Evolutionary conservation across 2,888 invertebrate species (phyloP).

Genomic region (Galerucella calmariensis): DNA sequence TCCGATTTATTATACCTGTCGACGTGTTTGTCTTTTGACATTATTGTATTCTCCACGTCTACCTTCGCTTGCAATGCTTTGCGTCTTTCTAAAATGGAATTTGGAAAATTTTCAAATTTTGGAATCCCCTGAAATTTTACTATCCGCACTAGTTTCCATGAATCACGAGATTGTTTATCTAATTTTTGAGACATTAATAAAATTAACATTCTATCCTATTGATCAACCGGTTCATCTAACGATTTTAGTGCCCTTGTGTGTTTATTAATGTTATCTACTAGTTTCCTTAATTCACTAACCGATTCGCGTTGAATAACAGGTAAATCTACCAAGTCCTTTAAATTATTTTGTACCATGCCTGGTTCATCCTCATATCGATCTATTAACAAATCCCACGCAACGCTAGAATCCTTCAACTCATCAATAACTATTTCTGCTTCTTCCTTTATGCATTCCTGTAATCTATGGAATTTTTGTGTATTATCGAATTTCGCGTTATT

Average conservation of each 20-base stretch:
- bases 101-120: not conserved
- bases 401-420: not conserved
- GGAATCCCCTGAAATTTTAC: not conserved
- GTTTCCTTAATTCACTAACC: not conserved
- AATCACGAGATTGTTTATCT: not conserved
- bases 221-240: constrained; percentile 7
- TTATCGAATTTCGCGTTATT: not conserved
- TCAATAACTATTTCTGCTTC: not conserved
- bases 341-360: constrained; percentile 4
- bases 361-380: constrained; percentile 1
- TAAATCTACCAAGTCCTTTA: constrained; percentile 8
- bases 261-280: constrained; percentile 7
- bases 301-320: constrained; percentile 6
- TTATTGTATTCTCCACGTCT: not conserved
- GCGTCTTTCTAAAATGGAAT: not conserved
- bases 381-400: constrained; percentile 1
- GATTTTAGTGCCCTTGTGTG: constrained; percentile 11
- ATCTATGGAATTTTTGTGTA: constrained; percentile 5
- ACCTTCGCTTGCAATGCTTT: not conserved
- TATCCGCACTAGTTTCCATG: constrained; percentile 1
- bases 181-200: constrained; percentile 3
- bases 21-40: not conserved
- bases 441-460: constrained; percentile 9
- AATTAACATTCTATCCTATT: constrained; percentile 6
- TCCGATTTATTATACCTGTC: not conserved